Percentiles rank a stretch among this genome's conserved stretches.
These are phyloP conservation scores for Apogon talboti DNA, from an alignment of 2,797 vertebrate species.

Conservation along the genomic window DNA sequence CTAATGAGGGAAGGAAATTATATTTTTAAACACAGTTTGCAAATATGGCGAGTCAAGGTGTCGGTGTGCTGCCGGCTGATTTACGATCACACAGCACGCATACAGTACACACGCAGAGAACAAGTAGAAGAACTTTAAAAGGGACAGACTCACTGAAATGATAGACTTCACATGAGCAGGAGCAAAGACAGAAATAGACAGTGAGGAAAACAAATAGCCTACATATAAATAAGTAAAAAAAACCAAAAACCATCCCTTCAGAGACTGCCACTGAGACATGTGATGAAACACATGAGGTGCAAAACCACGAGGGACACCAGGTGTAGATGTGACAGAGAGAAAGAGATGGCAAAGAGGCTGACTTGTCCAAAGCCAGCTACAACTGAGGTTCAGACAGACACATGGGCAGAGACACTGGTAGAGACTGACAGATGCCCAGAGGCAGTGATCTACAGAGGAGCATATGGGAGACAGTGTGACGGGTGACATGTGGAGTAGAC, in stretches of 20 bases:
- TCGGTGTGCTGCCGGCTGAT: constrained; percentile 29
- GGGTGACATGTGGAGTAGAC: constrained; percentile 63
- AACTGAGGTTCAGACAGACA: constrained; percentile 50
- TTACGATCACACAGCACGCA: constrained; percentile 11
- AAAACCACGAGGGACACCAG: constrained; percentile 50
- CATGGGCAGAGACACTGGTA: constrained; percentile 37
- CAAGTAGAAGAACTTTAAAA: constrained; percentile 2
- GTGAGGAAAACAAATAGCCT: constrained; percentile 4
- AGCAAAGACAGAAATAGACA: constrained; percentile 40
- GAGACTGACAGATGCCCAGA: constrained; percentile 68
- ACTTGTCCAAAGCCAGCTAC: constrained; percentile 45
- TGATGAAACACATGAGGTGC: constrained; percentile 38
- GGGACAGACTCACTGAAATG: background rate
- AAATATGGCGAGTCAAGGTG: constrained; percentile 26
- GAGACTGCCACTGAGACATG: constrained; percentile 29
- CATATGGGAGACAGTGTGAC: constrained; percentile 61
- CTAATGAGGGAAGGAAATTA: constrained; percentile 59
- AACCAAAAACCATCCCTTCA: constrained; percentile 3
- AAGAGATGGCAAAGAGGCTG: constrained; percentile 42
- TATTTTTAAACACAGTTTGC: constrained; percentile 57
- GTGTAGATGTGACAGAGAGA: constrained; percentile 55
- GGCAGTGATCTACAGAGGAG: constrained; percentile 61
- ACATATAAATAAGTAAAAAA: background rate
- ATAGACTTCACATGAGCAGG: constrained; percentile 27
- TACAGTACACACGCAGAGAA: constrained; percentile 15